phyloP scores from a whole-genome alignment of 2,888 invertebrate genomes.

The Stramonita haemastoma region DNA sequence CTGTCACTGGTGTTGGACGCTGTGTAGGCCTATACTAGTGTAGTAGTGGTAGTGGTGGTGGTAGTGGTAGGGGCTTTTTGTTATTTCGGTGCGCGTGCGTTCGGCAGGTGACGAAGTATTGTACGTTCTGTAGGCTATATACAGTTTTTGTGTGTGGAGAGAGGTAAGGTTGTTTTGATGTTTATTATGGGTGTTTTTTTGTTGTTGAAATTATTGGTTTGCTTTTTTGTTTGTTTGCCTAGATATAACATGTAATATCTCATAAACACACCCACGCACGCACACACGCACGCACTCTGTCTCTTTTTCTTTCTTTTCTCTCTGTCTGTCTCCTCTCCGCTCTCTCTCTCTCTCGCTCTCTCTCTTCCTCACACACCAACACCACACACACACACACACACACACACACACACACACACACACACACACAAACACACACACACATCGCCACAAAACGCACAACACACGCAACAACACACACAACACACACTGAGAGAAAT shows the following conservation, averaged over 20 bases:
- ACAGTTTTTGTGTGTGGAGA: no score
- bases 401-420: background rate
- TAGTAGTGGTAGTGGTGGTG: background rate
- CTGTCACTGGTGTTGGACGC: background rate
- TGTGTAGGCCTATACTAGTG: background rate
- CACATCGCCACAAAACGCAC: background rate
- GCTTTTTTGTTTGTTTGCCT: background rate
- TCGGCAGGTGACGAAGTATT: background rate
- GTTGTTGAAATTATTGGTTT: background rate
- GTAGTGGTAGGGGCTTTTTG: background rate
- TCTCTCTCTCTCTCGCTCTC: no score
- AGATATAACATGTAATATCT: background rate
- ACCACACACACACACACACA: background rate
- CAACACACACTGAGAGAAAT: no score
- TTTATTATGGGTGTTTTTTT: background rate
- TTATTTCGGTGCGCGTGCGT: background rate
- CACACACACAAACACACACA: slow-evolving; percentile 1
- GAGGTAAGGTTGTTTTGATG: background rate
- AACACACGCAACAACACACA: background rate
- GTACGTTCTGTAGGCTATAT: background rate
- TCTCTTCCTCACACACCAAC: no score
- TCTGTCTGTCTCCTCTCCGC: no score
- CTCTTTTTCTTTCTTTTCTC: no score
- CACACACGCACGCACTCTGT: no score
- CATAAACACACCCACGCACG: no score